Evolutionary conservation across 2,888 invertebrate species (phyloP), one percentile per base, ranked within the genome.

Genomic region (Agonum fuliginosum): DNA sequence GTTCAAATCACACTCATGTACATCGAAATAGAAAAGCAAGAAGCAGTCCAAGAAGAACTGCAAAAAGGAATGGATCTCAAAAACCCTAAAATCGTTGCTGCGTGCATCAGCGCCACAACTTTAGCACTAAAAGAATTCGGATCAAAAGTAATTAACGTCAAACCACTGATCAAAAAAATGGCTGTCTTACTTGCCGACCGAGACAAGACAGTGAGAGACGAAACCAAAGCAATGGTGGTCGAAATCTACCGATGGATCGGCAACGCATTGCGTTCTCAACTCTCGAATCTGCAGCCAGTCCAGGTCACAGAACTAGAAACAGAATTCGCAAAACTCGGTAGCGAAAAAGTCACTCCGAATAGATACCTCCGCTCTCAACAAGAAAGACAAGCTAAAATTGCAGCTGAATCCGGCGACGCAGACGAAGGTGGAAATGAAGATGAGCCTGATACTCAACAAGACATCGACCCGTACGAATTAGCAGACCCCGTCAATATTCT

Each of bases 221-320:
- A 98, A 87, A 94, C 96, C 81, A 97, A 98, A 86, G 91, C 91
- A 14, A 88, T 99, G 84, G 94, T 95, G n/a, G 89, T 98, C 79
- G 98, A 98, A 87, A 93, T 98, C 87, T 97, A 95, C 88, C 93
- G 96, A 81, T 97, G 97, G 97, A 92, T 95, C 79, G 94, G 95
- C 0, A 87, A 90, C 6, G 94, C 95, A 0, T 89, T 97, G 80
- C 95, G 94, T 84, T 93, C 95, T 0, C 97, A 97, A 85, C 91
- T 98, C 79, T 91, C 93, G 17, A 91, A 92, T 34, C 89, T 98
- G 14, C 98, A 98, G 84, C 95, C 97, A 0, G 94, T 98, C 0
- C 95, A 97, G 83, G 89, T 97, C 30, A 92, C 95, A 77, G 98
- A 98, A 86, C 86, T 99, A 51, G 94, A 98, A 82, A 91, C 93